Evolutionary conservation across 2,113 vertebrate species (phyloP), one percentile per base, ranked within the genome.

Genomic region (Salvator merianae): DNA sequence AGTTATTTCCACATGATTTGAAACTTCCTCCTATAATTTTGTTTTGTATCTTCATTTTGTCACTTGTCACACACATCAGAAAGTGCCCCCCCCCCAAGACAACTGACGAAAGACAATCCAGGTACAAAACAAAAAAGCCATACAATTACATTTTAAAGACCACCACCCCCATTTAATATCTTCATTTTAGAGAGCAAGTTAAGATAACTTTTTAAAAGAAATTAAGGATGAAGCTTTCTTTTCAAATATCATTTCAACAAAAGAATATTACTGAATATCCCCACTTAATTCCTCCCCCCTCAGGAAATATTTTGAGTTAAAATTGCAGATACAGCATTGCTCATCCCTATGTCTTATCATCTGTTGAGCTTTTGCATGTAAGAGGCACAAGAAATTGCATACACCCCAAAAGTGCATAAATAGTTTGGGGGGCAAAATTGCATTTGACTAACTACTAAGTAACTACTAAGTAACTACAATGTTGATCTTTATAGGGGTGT

Each of bases 1-100:
- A 84, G 83, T 93, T 94, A 92, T 87, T 94, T 94, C 89, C 88
- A 89, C 86, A 68, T 89, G 87, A 88, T 78, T 93, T 92, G 81
- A 71, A 91, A 38, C 53, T 87, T 65, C 47, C 38, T 91, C 38
- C 79, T 92, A 28, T 91, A 93, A 90, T 93, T 93, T 91, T 80
- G 59, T 92, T 89, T 83, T 63, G 74, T 69, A 84, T 87, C 83
- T 90, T 85, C 65, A 59, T 92, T 91, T 93, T 94, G 84, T 91
- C 89, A 79, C 79, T 92, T 92, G 86, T 92, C 90, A 85, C 38
- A 63, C 74, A 87, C 88, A 92, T 93, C 79, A 90, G 90, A 88
- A 83, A 55, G 9, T 34, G 71, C 30, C 55, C 47, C 85, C 14
- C 36, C 12, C n/a, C 47, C 87, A 63, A 87, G n/a, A 40, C 85